Evolutionary conservation across 2,888 invertebrate species (phyloP).

Genomic region (Steinernema carpocapsae): DNA sequence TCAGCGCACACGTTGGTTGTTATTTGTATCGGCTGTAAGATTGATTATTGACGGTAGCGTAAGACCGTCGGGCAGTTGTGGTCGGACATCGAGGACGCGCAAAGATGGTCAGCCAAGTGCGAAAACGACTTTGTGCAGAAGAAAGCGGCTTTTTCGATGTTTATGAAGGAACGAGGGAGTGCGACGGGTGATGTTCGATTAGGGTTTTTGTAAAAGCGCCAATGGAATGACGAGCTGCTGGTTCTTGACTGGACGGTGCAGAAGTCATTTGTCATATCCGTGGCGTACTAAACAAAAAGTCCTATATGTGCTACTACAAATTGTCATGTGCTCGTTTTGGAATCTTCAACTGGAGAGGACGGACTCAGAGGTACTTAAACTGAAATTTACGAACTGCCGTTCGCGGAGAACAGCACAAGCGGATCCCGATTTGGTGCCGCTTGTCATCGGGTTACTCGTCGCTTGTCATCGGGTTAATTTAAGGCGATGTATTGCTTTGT

Average conservation of each 20-base stretch:
- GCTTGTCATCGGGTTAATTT: conserved; percentile 11
- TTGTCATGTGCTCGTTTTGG: too few relatives aligned
- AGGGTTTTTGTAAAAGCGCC: not conserved
- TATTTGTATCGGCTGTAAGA: too few relatives aligned
- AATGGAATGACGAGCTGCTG: not conserved
- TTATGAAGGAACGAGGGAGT: not conserved
- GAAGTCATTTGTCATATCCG: not conserved
- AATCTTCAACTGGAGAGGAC: too few relatives aligned
- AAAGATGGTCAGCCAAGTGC: too few relatives aligned
- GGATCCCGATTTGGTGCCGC: not conserved
- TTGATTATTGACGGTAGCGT: too few relatives aligned
- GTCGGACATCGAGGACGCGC: too few relatives aligned
- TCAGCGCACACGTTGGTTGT: too few relatives aligned
- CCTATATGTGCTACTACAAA: too few relatives aligned
- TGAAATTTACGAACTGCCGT: too few relatives aligned
- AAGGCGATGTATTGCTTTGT: conserved; percentile 4
- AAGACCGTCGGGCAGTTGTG: too few relatives aligned
- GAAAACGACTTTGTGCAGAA: not conserved
- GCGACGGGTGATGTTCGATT: not conserved
- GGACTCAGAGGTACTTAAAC: too few relatives aligned
- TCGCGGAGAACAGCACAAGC: not conserved
- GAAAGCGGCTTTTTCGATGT: not conserved
- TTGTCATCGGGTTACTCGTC: not conserved
- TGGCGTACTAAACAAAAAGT: too few relatives aligned
- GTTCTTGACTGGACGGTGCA: not conserved